A percentile compares a stretch with the other conserved stretches of the same genome.
Conservation (phyloP, 2,113 vertebrate genomes). For the Paramormyrops kingsleyae region DNA sequence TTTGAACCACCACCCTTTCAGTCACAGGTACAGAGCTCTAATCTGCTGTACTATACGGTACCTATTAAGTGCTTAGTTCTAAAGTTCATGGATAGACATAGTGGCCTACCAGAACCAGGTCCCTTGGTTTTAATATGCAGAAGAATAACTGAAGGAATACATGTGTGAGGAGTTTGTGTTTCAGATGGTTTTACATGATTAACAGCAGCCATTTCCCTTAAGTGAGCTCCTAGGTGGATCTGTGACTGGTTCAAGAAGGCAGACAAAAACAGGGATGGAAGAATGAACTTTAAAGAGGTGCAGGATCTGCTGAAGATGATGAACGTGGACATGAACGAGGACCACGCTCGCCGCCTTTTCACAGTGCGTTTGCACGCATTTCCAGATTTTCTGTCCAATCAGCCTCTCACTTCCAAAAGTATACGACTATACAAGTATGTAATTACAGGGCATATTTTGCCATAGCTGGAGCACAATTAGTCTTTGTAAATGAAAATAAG, state of each 20-base stretch:
- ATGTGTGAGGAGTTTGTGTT: neutral
- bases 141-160: neutral
- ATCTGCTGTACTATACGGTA: neutral
- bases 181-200: neutral
- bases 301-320: conserved; percentile 82
- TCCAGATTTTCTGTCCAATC: neutral
- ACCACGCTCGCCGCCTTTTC: conserved; percentile 76
- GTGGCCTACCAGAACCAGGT: neutral
- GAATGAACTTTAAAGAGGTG: conserved; percentile 86
- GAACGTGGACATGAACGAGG: conserved; percentile 88
- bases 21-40: neutral
- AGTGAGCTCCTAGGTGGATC: conserved; percentile 71
- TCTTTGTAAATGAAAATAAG: neutral
- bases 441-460: neutral
- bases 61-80: neutral
- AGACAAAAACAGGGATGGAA: conserved; percentile 87
- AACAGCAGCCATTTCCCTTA: conserved; percentile 56
- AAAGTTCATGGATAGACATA: neutral
- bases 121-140: neutral
- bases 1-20: neutral
- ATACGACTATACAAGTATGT: neutral
- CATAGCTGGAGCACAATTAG: neutral
- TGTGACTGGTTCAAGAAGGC: conserved; percentile 88
- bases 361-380: conserved; percentile 52
- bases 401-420: neutral